Conservation (phyloP, 2,113 vertebrate genomes). For the Salvelinus namaycush region DNA sequence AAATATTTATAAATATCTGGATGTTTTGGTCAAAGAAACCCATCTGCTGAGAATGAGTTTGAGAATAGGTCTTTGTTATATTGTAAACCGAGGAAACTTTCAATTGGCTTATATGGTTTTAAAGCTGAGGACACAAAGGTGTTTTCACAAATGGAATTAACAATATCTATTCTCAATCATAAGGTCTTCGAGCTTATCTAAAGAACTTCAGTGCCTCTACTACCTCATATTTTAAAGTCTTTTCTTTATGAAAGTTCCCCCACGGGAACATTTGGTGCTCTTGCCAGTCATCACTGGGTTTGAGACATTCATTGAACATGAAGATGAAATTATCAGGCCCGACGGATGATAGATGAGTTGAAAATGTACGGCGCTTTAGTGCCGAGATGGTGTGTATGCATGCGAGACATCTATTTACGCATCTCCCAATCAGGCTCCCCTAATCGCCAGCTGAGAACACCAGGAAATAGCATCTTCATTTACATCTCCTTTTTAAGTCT, state of each 20-base stretch:
- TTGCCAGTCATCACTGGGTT: neutral
- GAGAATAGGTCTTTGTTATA: neutral
- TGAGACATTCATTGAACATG: too few relatives aligned
- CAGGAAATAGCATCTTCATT: constrained; percentile 44
- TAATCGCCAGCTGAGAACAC: constrained; percentile 41
- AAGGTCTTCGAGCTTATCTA: neutral
- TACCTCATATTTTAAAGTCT: neutral
- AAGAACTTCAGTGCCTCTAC: neutral
- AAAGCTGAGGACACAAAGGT: neutral
- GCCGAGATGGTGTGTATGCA: neutral
- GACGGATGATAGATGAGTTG: neutral
- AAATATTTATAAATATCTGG: neutral
- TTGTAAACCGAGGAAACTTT: neutral
- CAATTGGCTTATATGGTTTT: neutral
- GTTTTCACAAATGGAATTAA: neutral
- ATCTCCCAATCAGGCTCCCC: constrained; percentile 34
- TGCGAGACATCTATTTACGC: constrained; percentile 1
- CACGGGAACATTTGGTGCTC: neutral
- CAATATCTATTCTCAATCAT: neutral
- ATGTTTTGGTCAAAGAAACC: neutral
- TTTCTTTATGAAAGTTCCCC: neutral
- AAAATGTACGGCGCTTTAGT: neutral
- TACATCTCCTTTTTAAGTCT: constrained; percentile 37
- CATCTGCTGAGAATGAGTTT: neutral
- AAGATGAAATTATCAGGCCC: too few relatives aligned